phyloP scores from a whole-genome alignment of 2,797 vertebrate genomes.

The Thaleichthys pacificus region DNA sequence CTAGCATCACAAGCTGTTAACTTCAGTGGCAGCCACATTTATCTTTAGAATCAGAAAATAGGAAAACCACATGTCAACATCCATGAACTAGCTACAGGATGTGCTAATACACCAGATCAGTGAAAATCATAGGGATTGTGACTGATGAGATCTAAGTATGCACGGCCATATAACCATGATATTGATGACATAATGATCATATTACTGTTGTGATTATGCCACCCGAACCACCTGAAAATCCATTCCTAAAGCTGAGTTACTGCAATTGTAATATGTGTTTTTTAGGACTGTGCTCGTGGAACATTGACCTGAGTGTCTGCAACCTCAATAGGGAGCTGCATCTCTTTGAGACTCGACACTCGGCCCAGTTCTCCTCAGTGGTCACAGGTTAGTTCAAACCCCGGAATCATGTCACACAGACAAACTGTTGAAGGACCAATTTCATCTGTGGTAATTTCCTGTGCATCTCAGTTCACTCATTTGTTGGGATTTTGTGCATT shows the following conservation, averaged over 20 bases:
- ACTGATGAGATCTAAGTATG: not conserved
- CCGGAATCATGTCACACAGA: not conserved
- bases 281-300: slow-evolving; percentile 89
- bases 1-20: not conserved
- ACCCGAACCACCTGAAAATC: no score
- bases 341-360: slow-evolving; percentile 87
- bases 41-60: no score
- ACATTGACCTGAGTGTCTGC: slow-evolving; percentile 75
- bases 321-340: slow-evolving; percentile 89
- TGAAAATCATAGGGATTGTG: not conserved
- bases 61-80: not conserved
- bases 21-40: not conserved
- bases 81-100: not conserved
- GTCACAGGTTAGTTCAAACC: slow-evolving; percentile 86
- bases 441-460: not conserved
- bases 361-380: slow-evolving; percentile 92
- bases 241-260: not conserved
- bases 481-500: not conserved
- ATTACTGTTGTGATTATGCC: not conserved
- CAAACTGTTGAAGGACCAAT: not conserved
- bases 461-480: not conserved
- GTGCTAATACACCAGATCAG: not conserved
- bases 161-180: not conserved
- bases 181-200: not conserved
- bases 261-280: slow-evolving; percentile 17